Conservation (phyloP, 2,888 invertebrate species). For the Gryllus longicercus region DNA sequence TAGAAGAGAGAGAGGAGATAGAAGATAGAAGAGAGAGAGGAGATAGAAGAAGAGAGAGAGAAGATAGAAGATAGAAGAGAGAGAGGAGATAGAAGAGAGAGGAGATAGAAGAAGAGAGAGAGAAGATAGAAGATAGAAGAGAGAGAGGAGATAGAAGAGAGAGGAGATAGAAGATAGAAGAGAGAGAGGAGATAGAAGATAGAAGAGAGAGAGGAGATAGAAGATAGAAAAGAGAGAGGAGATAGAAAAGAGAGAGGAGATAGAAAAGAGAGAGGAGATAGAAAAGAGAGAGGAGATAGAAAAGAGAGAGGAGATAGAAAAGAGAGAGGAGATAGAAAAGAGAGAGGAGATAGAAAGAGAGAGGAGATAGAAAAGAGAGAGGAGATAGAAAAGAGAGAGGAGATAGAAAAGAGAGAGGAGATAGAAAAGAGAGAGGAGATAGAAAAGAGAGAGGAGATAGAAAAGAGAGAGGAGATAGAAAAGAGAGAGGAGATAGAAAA, state of each 20-base stretch:
- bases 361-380: background rate
- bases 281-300: background rate
- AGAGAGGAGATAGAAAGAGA: background rate
- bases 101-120: background rate
- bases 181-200: background rate
- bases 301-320: no score
- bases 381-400: no score
- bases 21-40: background rate
- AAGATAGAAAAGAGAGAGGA: background rate
- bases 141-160: background rate
- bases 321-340: background rate
- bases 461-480: background rate
- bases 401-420: background rate
- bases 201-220: background rate
- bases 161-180: background rate
- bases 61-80: background rate
- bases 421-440: background rate
- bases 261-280: background rate
- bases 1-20: background rate
- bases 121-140: background rate
- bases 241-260: background rate
- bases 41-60: background rate
- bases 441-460: background rate
- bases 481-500: background rate
- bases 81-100: background rate